Percentiles rank a stretch among this genome's conserved stretches.
Evolutionary conservation across 2,113 vertebrate species (phyloP).

Genomic region (Lagopus muta): DNA sequence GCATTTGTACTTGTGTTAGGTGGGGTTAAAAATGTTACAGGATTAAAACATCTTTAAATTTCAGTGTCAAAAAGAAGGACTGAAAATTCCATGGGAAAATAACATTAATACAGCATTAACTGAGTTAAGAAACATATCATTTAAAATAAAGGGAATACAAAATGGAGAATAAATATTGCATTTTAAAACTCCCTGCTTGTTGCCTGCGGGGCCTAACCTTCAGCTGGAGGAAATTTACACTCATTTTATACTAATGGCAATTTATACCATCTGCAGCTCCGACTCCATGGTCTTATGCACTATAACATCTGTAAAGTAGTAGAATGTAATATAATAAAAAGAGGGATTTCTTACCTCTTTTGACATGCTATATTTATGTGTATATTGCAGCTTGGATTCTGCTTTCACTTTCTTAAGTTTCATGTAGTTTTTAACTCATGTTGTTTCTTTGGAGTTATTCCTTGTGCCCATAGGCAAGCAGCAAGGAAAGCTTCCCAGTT

Average conservation of each 20-base stretch:
- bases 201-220: slow-evolving; percentile 32
- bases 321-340: slow-evolving; percentile 45
- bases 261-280: slow-evolving; percentile 46
- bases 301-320: slow-evolving; percentile 44
- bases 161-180: slow-evolving; percentile 19
- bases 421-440: not conserved
- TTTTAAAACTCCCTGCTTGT: slow-evolving; percentile 20
- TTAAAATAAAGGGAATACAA: slow-evolving; percentile 39
- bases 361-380: not conserved
- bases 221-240: slow-evolving; percentile 67
- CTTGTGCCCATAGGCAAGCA: not conserved
- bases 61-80: not conserved
- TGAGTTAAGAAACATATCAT: not conserved
- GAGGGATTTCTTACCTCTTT: slow-evolving; percentile 31
- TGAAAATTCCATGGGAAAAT: not conserved
- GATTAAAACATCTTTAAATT: not conserved
- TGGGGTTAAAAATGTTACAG: not conserved
- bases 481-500: not conserved
- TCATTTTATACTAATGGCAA: slow-evolving; percentile 61
- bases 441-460: not conserved
- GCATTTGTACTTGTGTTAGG: slow-evolving; percentile 31
- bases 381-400: not conserved
- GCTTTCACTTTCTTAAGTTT: slow-evolving; percentile 41
- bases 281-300: not conserved
- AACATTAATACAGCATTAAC: not conserved